Percentiles rank a stretch among this genome's conserved stretches.
phyloP scores from a whole-genome alignment of 1,140 invertebrate genomes.

The Leucophenga varia region DNA sequence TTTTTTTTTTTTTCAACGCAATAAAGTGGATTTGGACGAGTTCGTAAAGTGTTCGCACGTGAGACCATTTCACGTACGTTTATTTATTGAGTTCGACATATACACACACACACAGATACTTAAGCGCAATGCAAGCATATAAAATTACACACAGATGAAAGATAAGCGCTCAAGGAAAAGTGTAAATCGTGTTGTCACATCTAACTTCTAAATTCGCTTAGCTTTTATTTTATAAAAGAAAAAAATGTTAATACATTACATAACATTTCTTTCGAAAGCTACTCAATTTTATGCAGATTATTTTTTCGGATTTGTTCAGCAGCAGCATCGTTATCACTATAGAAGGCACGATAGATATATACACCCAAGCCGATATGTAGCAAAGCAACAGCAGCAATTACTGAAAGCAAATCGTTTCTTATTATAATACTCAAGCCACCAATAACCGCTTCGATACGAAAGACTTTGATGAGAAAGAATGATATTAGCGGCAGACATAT shows the following conservation, averaged over 20 bases:
- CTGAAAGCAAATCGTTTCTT: too few relatives aligned
- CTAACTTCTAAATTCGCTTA: conserved; percentile 14
- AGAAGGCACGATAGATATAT: too few relatives aligned
- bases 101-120: background rate
- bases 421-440: too few relatives aligned
- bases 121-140: conserved; percentile 22
- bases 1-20: too few relatives aligned
- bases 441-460: too few relatives aligned
- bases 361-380: too few relatives aligned
- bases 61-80: conserved; percentile 46
- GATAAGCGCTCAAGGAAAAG: conserved; percentile 32
- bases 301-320: conserved; percentile 11
- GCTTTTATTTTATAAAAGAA: too few relatives aligned
- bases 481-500: too few relatives aligned
- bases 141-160: conserved; percentile 50
- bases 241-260: too few relatives aligned
- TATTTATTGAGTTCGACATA: conserved; percentile 39
- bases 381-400: too few relatives aligned
- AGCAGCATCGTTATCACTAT: conserved; percentile 7
- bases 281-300: conserved; percentile 29
- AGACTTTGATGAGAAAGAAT: too few relatives aligned
- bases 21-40: too few relatives aligned
- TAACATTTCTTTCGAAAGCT: conserved; percentile 2
- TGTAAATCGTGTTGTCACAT: background rate
- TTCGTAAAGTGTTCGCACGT: conserved; percentile 50